Percentiles rank a stretch among this genome's conserved stretches.
Evolutionary conservation across 2,113 vertebrate genomes (phyloP).

Genomic region (Micronycteris hirsuta): DNA sequence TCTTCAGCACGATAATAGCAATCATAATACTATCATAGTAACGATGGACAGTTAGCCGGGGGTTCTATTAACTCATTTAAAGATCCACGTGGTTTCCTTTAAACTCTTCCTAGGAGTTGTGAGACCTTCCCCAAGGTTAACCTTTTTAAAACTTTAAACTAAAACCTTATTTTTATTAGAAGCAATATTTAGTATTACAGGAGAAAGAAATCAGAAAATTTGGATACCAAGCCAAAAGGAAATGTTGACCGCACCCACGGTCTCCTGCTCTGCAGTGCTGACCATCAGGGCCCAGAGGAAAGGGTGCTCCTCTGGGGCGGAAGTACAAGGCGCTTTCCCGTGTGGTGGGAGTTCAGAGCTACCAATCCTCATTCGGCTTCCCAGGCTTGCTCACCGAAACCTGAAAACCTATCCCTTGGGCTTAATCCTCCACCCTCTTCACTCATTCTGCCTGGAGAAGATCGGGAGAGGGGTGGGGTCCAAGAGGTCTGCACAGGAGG

Average conservation of each 20-base stretch:
- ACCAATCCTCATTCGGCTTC: not conserved
- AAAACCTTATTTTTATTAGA: not conserved
- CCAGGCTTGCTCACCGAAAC: not conserved
- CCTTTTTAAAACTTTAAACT: not conserved
- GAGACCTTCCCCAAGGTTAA: not conserved
- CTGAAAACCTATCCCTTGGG: not conserved
- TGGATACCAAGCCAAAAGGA: not conserved
- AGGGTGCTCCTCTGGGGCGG: no score
- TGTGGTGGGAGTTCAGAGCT: not conserved
- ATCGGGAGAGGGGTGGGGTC: not conserved
- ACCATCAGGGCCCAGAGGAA: not conserved
- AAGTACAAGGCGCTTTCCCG: accelerated
- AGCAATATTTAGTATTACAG: not conserved
- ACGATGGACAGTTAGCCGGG: not conserved
- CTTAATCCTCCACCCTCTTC: not conserved
- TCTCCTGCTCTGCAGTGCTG: not conserved
- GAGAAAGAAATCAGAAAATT: not conserved
- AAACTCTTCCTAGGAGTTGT: not conserved
- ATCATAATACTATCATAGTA: not conserved
- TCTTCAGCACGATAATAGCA: not conserved
- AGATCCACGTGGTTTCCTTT: not conserved
- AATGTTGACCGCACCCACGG: not conserved
- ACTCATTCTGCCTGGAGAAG: not conserved
- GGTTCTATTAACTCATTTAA: not conserved
- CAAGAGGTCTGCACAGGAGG: not conserved